phyloP scores from a whole-genome alignment of 2,888 invertebrate genomes.

The Enoplolaimus lenunculus region DNA sequence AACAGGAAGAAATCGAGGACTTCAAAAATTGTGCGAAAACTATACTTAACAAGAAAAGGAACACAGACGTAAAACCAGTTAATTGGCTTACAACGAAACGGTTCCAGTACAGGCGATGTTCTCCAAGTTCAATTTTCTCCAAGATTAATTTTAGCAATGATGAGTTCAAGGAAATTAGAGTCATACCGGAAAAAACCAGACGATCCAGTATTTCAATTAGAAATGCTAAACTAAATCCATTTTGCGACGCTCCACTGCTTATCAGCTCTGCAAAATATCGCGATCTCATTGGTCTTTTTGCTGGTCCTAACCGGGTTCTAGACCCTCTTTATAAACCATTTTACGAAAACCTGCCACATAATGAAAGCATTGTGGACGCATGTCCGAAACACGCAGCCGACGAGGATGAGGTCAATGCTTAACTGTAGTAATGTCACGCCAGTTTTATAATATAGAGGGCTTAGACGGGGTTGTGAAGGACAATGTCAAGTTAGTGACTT shows the following conservation, averaged over 20 bases:
- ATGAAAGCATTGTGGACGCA: neutral
- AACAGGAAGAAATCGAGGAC: too few relatives aligned
- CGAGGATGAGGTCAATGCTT: too few relatives aligned
- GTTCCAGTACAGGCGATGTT: neutral
- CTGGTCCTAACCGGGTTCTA: neutral
- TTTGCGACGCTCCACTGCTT: neutral
- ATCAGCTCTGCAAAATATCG: neutral
- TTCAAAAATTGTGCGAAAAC: neutral
- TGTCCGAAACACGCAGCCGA: neutral
- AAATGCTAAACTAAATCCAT: neutral
- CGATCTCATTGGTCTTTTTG: neutral
- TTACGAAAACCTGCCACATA: neutral
- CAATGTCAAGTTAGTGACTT: too few relatives aligned
- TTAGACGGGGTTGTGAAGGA: too few relatives aligned
- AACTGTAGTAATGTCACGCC: too few relatives aligned
- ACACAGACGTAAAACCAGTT: neutral
- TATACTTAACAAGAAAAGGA: neutral
- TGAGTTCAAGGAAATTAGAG: neutral
- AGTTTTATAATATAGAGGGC: too few relatives aligned
- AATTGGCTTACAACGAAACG: constrained; percentile 3
- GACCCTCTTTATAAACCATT: neutral
- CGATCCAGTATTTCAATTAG: too few relatives aligned
- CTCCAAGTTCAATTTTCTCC: constrained; percentile 1
- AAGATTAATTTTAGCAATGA: neutral
- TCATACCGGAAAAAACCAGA: too few relatives aligned